Percentiles rank a stretch among this genome's conserved stretches.
phyloP scores from a whole-genome alignment of 2,113 vertebrate genomes.

The Burhinus bistriatus region DNA sequence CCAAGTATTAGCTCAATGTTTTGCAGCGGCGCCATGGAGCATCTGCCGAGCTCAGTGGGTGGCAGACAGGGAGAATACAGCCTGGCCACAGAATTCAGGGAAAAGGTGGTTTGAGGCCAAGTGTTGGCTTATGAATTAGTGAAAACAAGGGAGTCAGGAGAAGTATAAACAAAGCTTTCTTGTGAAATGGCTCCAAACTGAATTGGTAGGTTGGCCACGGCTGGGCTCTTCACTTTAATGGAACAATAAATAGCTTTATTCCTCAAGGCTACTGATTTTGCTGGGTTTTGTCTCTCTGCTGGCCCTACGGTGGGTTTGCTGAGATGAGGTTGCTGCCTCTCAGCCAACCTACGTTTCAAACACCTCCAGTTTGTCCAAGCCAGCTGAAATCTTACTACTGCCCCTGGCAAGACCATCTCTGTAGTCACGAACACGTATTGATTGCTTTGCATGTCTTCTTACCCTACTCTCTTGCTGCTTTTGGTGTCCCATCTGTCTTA shows the following conservation, averaged over 20 bases:
- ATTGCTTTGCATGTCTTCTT: not conserved
- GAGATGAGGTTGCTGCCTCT: not conserved
- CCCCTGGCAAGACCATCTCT: not conserved
- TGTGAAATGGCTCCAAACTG: not conserved
- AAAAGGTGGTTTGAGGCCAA: not conserved
- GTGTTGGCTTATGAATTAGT: not conserved
- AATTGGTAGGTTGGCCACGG: not conserved
- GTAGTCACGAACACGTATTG: accelerated
- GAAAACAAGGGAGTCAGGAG: too few species aligned
- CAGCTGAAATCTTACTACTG: not conserved
- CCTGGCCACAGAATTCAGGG: not conserved
- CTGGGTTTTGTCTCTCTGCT: not conserved
- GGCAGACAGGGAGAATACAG: not conserved
- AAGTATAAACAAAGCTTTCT: not conserved
- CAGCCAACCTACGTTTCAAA: not conserved
- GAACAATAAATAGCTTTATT: not conserved
- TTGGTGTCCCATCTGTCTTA: constrained; percentile 2
- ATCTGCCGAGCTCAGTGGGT: not conserved
- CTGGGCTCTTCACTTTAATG: not conserved
- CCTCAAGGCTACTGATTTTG: not conserved
- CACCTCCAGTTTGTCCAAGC: not conserved
- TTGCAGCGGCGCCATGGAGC: not conserved
- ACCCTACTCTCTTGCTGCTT: not conserved
- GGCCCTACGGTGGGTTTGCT: not conserved
- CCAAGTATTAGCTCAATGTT: not conserved